phyloP scores from a whole-genome alignment of 2,888 invertebrate genomes.

The Xanthorhoe designata region DNA sequence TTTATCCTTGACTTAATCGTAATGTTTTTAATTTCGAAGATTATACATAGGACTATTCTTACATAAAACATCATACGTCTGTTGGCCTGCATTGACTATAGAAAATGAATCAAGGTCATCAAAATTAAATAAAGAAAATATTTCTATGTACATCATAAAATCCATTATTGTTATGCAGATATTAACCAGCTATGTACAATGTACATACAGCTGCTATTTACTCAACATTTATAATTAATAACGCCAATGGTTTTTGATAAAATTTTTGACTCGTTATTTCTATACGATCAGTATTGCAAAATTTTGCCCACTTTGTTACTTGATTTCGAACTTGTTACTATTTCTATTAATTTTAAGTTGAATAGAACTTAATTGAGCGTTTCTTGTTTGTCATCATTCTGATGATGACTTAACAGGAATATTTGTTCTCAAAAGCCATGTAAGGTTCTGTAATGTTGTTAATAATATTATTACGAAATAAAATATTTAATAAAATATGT shows the following conservation, averaged over 20 bases:
- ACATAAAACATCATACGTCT: too few species aligned
- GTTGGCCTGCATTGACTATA: too few species aligned
- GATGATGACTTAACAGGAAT: neutral
- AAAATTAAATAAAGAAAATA: too few species aligned
- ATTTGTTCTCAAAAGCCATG: neutral
- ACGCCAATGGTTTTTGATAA: neutral
- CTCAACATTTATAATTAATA: neutral
- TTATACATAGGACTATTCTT: too few species aligned
- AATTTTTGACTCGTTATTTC: neutral
- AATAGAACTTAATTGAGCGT: neutral
- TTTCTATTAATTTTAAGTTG: neutral
- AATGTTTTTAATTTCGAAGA: neutral
- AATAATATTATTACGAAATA: conserved; percentile 19
- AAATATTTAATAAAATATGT: neutral
- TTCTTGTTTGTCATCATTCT: neutral
- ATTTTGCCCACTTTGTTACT: conserved; percentile 20
- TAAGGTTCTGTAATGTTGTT: conserved; percentile 9
- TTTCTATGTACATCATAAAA: too few species aligned
- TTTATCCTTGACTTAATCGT: neutral
- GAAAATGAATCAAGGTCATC: too few species aligned
- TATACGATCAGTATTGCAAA: conserved; percentile 22
- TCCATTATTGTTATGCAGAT: too few species aligned
- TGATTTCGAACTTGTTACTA: neutral
- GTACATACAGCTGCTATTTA: neutral
- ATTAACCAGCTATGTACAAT: neutral